Evolutionary conservation across 2,888 invertebrate species (phyloP), one percentile per base, ranked within the genome.

Genomic region (Tinea semifulvella): DNA sequence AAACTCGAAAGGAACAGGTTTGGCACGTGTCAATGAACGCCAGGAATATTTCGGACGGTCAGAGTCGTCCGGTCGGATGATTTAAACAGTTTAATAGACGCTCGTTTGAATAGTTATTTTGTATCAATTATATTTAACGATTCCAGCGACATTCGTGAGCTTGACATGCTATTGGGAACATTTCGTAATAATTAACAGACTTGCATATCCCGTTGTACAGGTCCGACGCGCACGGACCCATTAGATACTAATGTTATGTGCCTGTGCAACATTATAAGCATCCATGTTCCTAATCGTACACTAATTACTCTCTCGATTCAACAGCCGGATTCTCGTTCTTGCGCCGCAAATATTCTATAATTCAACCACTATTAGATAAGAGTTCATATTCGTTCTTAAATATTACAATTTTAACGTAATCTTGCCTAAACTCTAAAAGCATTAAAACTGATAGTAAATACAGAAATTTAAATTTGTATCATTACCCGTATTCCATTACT

Each of bases 21-120:
- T 65, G 65, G 79, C 80, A 74, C 80, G 80, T 77, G 80, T 80
- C 80, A 79, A 79, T 72, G 80, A 76, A 79, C 79, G 79, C 62
- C 60, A 65, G 71, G 72, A 69, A 74, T 68, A 74, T 71, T 75
- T 77, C 68, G 76, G 67, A 70, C 68, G 59, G 53, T 56, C 25
- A 49, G 56, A 62, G 59, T 61, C 59, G 69, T 60, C 64, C 57
- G 64, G 62, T 63, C 65, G 56, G 65, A 73, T 74, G 72, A 75
- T 76, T 74, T 72, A 73, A 73, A 65, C 60, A 54, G 63, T 71
- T 69, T 73, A 68, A 69, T 72, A 68, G 68, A 63, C 53, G 61
- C 60, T 64, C 55, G 61, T 62, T 68, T 60, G 56, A 65, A 67
- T 69, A 57, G 58, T 60, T 63, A 57, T 59, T 63, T 63, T 61